Base-by-base conservation (phyloP, 2,797 vertebrate species). In the Squalus acanthias region DNA sequence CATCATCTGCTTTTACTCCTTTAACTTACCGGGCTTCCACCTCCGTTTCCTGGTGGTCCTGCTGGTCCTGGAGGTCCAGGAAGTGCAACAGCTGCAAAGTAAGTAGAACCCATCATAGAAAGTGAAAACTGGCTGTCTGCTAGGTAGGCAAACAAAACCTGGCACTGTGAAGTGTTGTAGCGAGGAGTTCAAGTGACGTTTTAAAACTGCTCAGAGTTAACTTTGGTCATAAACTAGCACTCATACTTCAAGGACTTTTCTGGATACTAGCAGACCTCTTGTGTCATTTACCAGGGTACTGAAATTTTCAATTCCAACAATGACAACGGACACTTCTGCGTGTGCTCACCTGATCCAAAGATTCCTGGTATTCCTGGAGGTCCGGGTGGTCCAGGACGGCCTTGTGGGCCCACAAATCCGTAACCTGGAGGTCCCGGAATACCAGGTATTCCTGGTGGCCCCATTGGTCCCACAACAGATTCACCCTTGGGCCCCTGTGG, bases 401-500 rank as follows among this genome's bases (percentile, higher is more conserved):
- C 99, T 3, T 98, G 98, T 0, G 97, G 97, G 97, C 99, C 99
- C 91, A 97, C 97, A 97, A 98, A 98, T 96, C 99, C 99, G 96
- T 98, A 98, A 15, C 99, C 99, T 96, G 99, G 98, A 89, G 97
- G 95, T 1, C 99, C 99, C 72, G 99, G 98, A 94, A 98, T 97
- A 15, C 99, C 99, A 96, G 98, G 98, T 24, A 97, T 96, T 13
- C 99, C 99, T 0, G 98, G 98, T 63, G 97, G 98, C 15, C 99
- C 99, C 96, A 98, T 98, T 15, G 98, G 98, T 6, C 99, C 99
- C 0, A 98, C 20, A 53, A 99, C 46, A 0, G 98, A 97, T 89
- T 99, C 98, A 13, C 99, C 99, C 98, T 99, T 99, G 96, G 98
- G 98, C 46, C 99, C 99, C 99, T 99, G 97, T 96, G 33, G 96